phyloP scores from a whole-genome alignment of 1,140 invertebrate species.

The Laupala kohalensis region DNA sequence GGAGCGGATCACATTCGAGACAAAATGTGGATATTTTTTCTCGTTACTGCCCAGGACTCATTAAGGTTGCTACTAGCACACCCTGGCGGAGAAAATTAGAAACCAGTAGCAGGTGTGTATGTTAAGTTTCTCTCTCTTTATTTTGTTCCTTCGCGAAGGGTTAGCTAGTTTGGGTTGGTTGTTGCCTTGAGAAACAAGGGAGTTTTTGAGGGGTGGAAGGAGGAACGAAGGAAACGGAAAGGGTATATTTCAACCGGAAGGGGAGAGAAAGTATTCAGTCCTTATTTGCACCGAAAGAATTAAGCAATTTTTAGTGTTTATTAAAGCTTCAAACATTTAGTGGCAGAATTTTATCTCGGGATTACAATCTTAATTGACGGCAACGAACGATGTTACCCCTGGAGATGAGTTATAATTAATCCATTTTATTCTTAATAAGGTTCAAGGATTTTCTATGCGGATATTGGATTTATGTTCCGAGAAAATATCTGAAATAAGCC shows the following conservation, averaged over 20 bases:
- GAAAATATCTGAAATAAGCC: too few species aligned
- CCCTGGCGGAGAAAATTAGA: not conserved
- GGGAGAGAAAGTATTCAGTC: not conserved
- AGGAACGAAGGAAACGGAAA: not conserved
- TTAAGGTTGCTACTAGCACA: not conserved
- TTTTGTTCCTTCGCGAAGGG: not conserved
- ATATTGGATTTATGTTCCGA: not conserved
- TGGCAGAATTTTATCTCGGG: not conserved
- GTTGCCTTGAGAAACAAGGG: not conserved
- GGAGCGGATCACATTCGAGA: not conserved
- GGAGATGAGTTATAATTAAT: not conserved
- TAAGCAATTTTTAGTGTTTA: not conserved
- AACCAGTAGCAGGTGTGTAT: not conserved
- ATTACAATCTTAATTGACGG: not conserved
- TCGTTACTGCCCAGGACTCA: not conserved
- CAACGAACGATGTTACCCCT: not conserved
- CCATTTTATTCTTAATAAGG: not conserved
- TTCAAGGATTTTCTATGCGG: not conserved
- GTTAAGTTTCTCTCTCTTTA: not conserved
- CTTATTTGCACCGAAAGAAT: not conserved
- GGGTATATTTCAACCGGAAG: not conserved
- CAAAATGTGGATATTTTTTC: not conserved
- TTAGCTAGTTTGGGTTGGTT: not conserved
- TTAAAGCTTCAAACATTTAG: not conserved
- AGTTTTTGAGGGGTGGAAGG: not conserved